Evolutionary conservation across 2,797 vertebrate species (phyloP).

Genomic region (Lepidocolaptes lacrymiger): DNA sequence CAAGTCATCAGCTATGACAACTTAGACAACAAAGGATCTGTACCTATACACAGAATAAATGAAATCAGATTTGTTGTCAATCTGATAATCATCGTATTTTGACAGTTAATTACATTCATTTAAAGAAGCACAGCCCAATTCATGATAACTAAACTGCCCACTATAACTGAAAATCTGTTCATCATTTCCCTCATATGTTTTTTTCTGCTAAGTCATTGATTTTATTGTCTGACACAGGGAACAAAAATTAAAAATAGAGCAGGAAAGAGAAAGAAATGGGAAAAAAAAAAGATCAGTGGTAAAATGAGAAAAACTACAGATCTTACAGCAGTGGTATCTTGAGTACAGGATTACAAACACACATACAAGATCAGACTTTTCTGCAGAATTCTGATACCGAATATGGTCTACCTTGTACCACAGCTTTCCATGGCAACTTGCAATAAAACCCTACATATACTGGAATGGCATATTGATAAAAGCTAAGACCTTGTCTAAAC

Average conservation of each 20-base stretch:
- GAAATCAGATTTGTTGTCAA: not conserved
- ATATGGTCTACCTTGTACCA: not conserved
- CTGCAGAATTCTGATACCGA: not conserved
- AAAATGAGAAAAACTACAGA: not conserved
- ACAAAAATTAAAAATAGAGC: not conserved
- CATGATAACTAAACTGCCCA: not conserved
- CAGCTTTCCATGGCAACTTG: not conserved
- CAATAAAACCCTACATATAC: not conserved
- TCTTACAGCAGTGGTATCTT: not conserved
- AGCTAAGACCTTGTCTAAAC: not conserved
- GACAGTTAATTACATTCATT: not conserved
- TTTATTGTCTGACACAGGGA: not conserved
- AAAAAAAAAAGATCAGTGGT: not conserved
- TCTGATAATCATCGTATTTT: not conserved
- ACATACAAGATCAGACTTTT: not conserved
- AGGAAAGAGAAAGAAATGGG: not conserved
- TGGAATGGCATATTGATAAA: not conserved
- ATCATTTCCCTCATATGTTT: not conserved
- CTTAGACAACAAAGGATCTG: not conserved
- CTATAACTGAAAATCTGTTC: not conserved
- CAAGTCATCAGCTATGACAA: not conserved
- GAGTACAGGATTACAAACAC: not conserved
- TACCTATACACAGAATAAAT: not conserved
- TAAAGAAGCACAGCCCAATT: not conserved
- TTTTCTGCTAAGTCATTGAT: constrained; percentile 8